phyloP scores from a whole-genome alignment of 2,888 invertebrate genomes.

The Laothoe populi region DNA sequence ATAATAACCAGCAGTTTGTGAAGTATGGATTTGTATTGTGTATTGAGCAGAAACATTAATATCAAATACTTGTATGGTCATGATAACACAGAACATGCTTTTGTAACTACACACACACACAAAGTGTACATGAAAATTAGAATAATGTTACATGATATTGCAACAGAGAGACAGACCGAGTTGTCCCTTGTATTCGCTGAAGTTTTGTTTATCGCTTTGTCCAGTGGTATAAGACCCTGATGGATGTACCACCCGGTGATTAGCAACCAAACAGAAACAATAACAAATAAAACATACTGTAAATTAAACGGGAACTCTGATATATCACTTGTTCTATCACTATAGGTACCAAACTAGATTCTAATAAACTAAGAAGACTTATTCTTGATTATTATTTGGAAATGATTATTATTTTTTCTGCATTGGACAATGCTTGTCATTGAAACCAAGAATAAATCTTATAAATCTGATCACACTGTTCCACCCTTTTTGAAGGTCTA shows the following conservation, averaged over 20 bases:
- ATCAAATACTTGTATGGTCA: constrained; percentile 38
- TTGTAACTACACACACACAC: constrained; percentile 72
- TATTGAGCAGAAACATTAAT: constrained; percentile 27
- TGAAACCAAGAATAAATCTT: constrained; percentile 73
- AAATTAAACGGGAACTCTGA: constrained; percentile 60
- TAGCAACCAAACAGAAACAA: constrained; percentile 70
- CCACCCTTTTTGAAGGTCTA: constrained; percentile 77
- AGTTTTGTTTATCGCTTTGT: constrained; percentile 82
- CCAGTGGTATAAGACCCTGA: constrained; percentile 82
- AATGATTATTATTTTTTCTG: background rate
- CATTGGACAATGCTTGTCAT: background rate
- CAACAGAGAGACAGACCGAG: constrained; percentile 79
- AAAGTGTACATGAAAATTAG: constrained; percentile 62
- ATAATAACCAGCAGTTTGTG: constrained; percentile 17
- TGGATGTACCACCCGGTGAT: constrained; percentile 69
- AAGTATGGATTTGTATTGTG: constrained; percentile 27
- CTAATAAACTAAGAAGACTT: constrained; percentile 75
- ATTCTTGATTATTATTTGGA: constrained; percentile 59
- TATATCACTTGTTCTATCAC: constrained; percentile 67
- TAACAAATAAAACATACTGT: constrained; percentile 66
- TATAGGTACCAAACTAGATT: constrained; percentile 70
- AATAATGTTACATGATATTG: constrained; percentile 64
- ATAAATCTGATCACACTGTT: constrained; percentile 70
- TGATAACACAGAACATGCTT: constrained; percentile 74
- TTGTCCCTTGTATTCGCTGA: constrained; percentile 79